A percentile compares a stretch with the other conserved stretches of the same genome.
These are phyloP conservation scores for pig (Sus scrofa) DNA, from an alignment of 2,113 vertebrate species.

Conservation along the genomic window T2T-Sscrofa CM000818.6:9761001-9761500, in stretches of 20 bases:
- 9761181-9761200: no score
- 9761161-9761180: not conserved
- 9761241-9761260: not conserved
- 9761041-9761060: not conserved
- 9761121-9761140: not conserved
- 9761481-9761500: not conserved
- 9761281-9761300: not conserved
- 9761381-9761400: rapidly evolving
- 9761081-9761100: not conserved
- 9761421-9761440: not conserved
- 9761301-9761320: no score
- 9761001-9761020: not conserved
- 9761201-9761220: not conserved
- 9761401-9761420: rapidly evolving
- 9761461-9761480: not conserved
- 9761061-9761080: not conserved
- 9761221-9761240: rapidly evolving
- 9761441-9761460: not conserved
- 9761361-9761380: no score
- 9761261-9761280: rapidly evolving
- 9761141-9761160: not conserved
- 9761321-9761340: rapidly evolving
- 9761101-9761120: not conserved
- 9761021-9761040: not conserved
- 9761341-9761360: no score